phyloP scores from a whole-genome alignment of 2,113 vertebrate species.

The Apodemus sylvaticus region DNA sequence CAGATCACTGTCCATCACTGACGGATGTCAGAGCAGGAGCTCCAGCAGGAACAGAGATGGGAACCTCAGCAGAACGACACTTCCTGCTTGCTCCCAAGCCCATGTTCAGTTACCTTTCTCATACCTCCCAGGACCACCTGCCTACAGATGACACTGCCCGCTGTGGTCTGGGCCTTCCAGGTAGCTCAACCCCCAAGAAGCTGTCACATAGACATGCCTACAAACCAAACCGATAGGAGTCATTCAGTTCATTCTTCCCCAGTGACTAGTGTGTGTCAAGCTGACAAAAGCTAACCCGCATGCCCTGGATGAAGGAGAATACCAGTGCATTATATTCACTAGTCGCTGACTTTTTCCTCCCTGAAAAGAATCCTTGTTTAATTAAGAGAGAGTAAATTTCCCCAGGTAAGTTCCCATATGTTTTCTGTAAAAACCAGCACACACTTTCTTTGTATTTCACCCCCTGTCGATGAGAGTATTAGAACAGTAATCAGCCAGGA shows the following conservation, averaged over 20 bases:
- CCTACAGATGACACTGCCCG: background rate
- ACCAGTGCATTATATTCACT: slow-evolving; percentile 35
- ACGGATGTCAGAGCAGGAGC: background rate
- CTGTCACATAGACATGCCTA: background rate
- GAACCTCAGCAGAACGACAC: background rate
- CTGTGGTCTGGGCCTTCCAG: background rate
- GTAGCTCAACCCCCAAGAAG: background rate
- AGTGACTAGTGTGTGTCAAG: background rate
- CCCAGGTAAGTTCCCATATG: slow-evolving; percentile 75
- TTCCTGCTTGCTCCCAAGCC: background rate
- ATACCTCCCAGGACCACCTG: background rate
- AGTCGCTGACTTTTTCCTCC: slow-evolving; percentile 26
- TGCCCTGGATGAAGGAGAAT: slow-evolving; percentile 12
- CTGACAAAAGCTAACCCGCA: background rate
- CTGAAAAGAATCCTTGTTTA: slow-evolving; percentile 76
- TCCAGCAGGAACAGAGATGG: background rate
- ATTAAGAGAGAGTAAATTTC: slow-evolving; percentile 69
- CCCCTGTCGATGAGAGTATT: slow-evolving; percentile 49
- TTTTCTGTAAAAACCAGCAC: slow-evolving; percentile 72
- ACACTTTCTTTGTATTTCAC: slow-evolving; percentile 62
- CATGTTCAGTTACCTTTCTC: background rate
- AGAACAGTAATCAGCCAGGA: slow-evolving; percentile 57
- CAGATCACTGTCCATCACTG: background rate
- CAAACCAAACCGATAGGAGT: background rate
- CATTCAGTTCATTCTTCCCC: background rate